phyloP scores from a whole-genome alignment of 2,797 vertebrate genomes.

The Amblyraja radiata region DNA sequence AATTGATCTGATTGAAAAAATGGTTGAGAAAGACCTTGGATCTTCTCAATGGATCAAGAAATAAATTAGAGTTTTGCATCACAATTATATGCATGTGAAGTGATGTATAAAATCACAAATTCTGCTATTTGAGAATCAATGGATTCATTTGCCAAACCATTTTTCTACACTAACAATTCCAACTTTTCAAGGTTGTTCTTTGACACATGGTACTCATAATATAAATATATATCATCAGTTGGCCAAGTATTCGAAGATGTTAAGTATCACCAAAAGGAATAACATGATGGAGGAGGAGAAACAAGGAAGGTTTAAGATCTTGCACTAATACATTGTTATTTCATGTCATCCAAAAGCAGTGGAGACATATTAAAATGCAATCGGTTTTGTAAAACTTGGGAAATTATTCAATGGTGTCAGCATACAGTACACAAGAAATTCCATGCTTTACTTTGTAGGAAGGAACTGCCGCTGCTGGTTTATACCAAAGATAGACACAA shows the following conservation, averaged over 20 bases:
- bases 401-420: background rate
- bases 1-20: background rate
- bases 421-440: background rate
- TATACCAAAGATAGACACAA: too few species aligned
- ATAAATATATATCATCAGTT: background rate
- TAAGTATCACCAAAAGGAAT: background rate
- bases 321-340: background rate
- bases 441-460: background rate
- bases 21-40: background rate
- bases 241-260: background rate
- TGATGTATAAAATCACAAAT: background rate
- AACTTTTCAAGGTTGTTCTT: background rate
- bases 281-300: background rate
- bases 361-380: background rate
- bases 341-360: background rate
- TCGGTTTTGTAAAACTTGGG: background rate
- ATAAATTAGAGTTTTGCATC: background rate
- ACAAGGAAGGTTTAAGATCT: background rate
- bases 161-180: background rate
- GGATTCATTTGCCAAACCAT: background rate
- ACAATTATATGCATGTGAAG: background rate
- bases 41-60: background rate
- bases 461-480: too few species aligned
- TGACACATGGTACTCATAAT: background rate
- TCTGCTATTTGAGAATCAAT: background rate